A percentile compares a stretch with the other conserved stretches of the same genome.
phyloP scores from a whole-genome alignment of 2,888 invertebrate genomes.

The Drosophila mercatorum region DNA sequence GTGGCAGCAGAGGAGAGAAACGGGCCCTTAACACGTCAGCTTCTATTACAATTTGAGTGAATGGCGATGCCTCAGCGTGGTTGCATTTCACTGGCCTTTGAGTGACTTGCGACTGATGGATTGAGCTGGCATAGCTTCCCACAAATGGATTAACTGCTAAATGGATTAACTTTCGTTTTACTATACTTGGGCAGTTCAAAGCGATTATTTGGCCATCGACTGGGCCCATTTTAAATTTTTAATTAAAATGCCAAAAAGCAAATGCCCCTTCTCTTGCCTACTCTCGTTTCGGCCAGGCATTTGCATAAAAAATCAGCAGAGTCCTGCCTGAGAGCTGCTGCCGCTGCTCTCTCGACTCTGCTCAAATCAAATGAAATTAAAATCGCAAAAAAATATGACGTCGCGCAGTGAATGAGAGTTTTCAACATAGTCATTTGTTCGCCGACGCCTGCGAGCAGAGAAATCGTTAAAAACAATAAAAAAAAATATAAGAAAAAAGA shows the following conservation, averaged over 20 bases:
- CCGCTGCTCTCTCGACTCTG: conserved; percentile 25
- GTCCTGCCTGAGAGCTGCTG: conserved; percentile 16
- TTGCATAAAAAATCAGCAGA: conserved; percentile 55
- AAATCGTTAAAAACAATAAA: conserved; percentile 66
- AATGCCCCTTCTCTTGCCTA: conserved; percentile 20
- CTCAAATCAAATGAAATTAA: conserved; percentile 64
- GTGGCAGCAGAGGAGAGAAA: conserved; percentile 34
- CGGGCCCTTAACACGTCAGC: conserved; percentile 59
- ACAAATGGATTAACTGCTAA: not conserved
- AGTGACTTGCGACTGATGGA: not conserved
- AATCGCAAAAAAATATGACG: conserved; percentile 61
- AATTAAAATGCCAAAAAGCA: conserved; percentile 55
- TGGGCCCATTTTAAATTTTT: conserved; percentile 37
- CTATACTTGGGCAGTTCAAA: conserved; percentile 3
- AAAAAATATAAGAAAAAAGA: not conserved
- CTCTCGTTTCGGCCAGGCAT: conserved; percentile 23
- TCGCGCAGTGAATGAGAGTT: conserved; percentile 52
- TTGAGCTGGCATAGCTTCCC: too few species aligned
- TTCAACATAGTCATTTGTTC: conserved; percentile 63
- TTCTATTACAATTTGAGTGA: conserved; percentile 57
- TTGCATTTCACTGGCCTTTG: conserved; percentile 10
- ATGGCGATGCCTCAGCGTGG: conserved; percentile 29
- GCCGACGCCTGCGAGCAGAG: conserved; percentile 34
- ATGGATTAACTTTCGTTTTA: not conserved
- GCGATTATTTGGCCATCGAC: conserved; percentile 30